Conservation (phyloP, 2,797 vertebrate species). For the Microcaecilia unicolor region DNA sequence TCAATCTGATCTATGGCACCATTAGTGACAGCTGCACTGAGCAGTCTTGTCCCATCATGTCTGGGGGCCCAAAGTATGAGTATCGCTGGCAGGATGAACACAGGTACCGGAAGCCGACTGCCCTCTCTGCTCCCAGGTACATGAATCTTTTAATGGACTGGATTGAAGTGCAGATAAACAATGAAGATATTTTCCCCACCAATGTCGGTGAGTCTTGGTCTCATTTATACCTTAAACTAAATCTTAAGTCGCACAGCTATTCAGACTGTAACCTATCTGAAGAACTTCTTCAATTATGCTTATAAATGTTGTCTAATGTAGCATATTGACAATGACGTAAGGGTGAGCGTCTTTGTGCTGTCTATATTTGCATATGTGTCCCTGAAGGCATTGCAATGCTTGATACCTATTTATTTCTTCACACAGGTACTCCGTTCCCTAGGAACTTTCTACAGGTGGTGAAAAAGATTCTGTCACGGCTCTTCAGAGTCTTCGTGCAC, state of each 20-base stretch:
- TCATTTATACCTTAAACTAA: too few relatives aligned
- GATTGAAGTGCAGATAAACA: conserved; percentile 94
- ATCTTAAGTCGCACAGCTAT: too few relatives aligned
- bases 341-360: too few relatives aligned
- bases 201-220: conserved; percentile 67
- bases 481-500: conserved; percentile 95
- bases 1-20: conserved; percentile 96
- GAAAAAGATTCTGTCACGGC: conserved; percentile 92
- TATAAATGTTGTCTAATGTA: too few relatives aligned
- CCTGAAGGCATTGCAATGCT: too few relatives aligned
- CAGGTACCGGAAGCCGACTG: conserved; percentile 78
- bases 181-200: conserved; percentile 88
- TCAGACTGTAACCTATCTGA: too few relatives aligned
- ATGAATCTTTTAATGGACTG: conserved; percentile 96
- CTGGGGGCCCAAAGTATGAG: conserved; percentile 85
- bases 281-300: too few relatives aligned
- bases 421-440: conserved; percentile 89
- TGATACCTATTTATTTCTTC: neutral
- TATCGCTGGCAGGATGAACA: conserved; percentile 92
- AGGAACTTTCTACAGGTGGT: conserved; percentile 92
- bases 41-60: conserved; percentile 84
- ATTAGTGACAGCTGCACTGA: conserved; percentile 88
- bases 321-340: too few relatives aligned
- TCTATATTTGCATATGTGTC: too few relatives aligned
- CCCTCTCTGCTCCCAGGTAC: conserved; percentile 82